Evolutionary conservation across 1,140 invertebrate genomes (phyloP).

Genomic region (Eumeta japonica): DNA sequence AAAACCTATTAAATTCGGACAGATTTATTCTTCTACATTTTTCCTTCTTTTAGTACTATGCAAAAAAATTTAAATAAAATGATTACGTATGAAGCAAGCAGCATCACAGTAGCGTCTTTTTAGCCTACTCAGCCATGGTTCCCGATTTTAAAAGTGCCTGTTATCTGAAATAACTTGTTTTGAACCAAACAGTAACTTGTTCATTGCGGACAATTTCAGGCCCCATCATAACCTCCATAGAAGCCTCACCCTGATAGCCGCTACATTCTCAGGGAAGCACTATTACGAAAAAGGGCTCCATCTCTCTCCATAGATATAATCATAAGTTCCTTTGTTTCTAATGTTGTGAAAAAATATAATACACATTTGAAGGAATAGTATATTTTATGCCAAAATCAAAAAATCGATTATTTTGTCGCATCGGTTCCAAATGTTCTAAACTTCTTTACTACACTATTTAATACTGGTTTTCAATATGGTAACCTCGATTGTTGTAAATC

Average conservation of each 20-base stretch:
- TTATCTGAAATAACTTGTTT: slow-evolving; percentile 1
- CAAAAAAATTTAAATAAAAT: slow-evolving; percentile 4
- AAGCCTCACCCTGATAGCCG: slow-evolving; percentile 16
- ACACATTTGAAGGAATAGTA: slow-evolving; percentile 1
- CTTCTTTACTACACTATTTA: neutral
- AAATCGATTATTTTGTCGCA: neutral
- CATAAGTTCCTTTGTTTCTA: slow-evolving; percentile 1
- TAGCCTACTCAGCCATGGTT: no score
- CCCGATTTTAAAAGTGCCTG: no score
- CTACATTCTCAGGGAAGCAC: slow-evolving; percentile 17
- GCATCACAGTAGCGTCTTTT: neutral
- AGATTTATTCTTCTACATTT: slow-evolving; percentile 1
- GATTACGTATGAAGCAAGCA: neutral
- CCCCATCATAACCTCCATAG: neutral
- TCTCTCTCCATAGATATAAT: slow-evolving; percentile 10
- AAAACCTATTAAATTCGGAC: no score
- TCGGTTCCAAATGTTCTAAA: slow-evolving; percentile 3
- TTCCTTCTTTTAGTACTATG: slow-evolving; percentile 1
- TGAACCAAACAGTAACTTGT: slow-evolving; percentile 1
- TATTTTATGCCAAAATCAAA: neutral
- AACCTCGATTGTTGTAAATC: slow-evolving; percentile 4
- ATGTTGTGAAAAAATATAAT: slow-evolving; percentile 1
- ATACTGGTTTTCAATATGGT: no score
- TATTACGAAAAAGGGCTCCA: slow-evolving; percentile 6
- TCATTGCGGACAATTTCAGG: slow-evolving; percentile 2